Evolutionary conservation across 2,113 vertebrate species (phyloP), one percentile per base, ranked within the genome.

Genomic region (Actinemys pallida): DNA sequence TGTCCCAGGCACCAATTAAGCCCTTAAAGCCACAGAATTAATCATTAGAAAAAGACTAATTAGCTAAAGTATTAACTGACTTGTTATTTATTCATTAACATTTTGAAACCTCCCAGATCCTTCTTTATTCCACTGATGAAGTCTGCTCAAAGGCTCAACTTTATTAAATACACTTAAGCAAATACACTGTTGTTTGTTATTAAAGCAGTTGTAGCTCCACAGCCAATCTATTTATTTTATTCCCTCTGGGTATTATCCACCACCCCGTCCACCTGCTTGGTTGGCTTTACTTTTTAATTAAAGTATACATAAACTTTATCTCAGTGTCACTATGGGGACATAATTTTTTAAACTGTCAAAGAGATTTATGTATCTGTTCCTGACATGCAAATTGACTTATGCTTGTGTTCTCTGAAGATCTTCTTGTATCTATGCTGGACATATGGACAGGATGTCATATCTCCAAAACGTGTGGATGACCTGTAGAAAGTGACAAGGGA

Each of bases 1-100:
- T 83, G 25, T 35, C 90, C 65, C 14, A 42, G 90, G 79, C 50
- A 47, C 89, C 93, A 88, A 95, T 96, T 96, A 95, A 97, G 90
- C 39, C 90, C 75, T 93, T 83, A 16, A 79, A 92, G 86, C 62
- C 72, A 57, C 86, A 93, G 90, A 95, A 95, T 95, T 93, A 94
- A 94, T 95, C 1, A 69, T 20, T n/a, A 39, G 35, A n/a, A 69
- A 39, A 20, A 5, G 35, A 39, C 65, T 69, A 69, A 69, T 39
- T 39, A 69, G 65, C 8, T 20, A 47, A 50, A 76, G 39, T 90
- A 91, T 94, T 93, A 96, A 92, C 90, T 90, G 90, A 86, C 83
- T 96, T 0, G 0, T 90, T 92, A 92, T 75, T 79, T 94, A 69
- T 57, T 95, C 75, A 95, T 95, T 95, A 88, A 86, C 85, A 42